phyloP scores from a whole-genome alignment of 2,888 invertebrate genomes.

The Bedellia somnulentella region DNA sequence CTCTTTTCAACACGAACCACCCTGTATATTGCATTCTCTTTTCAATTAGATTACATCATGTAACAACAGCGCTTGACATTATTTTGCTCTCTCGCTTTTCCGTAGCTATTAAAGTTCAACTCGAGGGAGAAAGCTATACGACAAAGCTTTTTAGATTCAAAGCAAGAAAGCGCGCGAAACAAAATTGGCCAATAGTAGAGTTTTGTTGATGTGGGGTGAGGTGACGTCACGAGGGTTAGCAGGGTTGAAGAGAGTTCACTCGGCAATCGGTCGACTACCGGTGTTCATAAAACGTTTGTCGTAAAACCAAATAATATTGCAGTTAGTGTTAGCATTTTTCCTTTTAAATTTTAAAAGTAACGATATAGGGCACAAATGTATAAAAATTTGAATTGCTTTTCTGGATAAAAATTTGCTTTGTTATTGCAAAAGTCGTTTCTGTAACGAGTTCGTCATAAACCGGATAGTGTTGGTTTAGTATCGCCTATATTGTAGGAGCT shows the following conservation, averaged over 20 bases:
- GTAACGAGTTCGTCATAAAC: too few species aligned
- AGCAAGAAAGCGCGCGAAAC: slow-evolving; percentile 53
- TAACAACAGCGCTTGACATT: slow-evolving; percentile 24
- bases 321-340: too few species aligned
- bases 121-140: slow-evolving; percentile 23
- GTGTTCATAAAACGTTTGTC: slow-evolving; percentile 14
- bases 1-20: slow-evolving; percentile 21
- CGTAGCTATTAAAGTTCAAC: slow-evolving; percentile 10
- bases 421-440: too few species aligned
- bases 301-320: too few species aligned
- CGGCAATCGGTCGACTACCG: slow-evolving; percentile 36
- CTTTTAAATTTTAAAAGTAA: too few species aligned
- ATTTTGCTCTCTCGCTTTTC: slow-evolving; percentile 29
- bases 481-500: too few species aligned
- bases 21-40: slow-evolving; percentile 21
- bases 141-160: slow-evolving; percentile 22
- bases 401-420: too few species aligned
- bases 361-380: too few species aligned
- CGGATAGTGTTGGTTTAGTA: too few species aligned
- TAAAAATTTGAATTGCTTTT: too few species aligned
- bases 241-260: slow-evolving; percentile 56
- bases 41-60: slow-evolving; percentile 47
- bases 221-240: slow-evolving; percentile 46
- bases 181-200: slow-evolving; percentile 31
- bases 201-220: slow-evolving; percentile 46